A percentile compares a stretch with the other conserved stretches of the same genome.
phyloP scores from a whole-genome alignment of 2,888 invertebrate species.

The Gerris lacustris region DNA sequence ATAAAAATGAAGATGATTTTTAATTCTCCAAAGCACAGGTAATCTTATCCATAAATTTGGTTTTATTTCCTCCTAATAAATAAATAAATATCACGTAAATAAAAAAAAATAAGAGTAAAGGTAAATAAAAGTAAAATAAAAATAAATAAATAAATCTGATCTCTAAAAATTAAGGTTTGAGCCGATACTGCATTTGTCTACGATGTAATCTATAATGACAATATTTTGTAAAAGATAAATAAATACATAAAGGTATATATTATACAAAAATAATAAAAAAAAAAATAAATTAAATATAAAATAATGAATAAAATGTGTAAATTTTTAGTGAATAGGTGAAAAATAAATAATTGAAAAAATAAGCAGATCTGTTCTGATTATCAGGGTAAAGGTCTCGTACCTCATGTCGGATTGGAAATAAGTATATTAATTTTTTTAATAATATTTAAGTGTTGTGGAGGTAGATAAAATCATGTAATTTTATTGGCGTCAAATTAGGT shows the following conservation, averaged over 20 bases:
- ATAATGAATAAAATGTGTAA: neutral
- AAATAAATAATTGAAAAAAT: no score
- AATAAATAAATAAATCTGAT: neutral
- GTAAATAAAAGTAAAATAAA: neutral
- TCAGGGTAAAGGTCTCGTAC: no score
- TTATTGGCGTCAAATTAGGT: no score
- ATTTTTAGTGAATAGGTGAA: no score
- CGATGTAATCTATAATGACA: neutral
- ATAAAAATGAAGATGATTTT: no score
- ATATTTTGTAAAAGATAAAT: neutral
- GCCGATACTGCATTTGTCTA: slow-evolving; percentile 1
- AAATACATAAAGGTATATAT: neutral
- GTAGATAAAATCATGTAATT: no score
- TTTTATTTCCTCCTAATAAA: neutral
- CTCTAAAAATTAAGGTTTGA: neutral
- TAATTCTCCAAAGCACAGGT: no score
- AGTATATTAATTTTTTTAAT: no score
- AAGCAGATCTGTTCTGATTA: no score
- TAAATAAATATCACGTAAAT: neutral
- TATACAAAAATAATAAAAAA: neutral
- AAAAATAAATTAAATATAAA: neutral
- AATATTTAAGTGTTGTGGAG: no score
- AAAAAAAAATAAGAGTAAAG: neutral
- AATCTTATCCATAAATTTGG: no score
- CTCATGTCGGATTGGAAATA: no score